phyloP scores from a whole-genome alignment of 2,797 vertebrate species.

The Ambastaia sidthimunki region DNA sequence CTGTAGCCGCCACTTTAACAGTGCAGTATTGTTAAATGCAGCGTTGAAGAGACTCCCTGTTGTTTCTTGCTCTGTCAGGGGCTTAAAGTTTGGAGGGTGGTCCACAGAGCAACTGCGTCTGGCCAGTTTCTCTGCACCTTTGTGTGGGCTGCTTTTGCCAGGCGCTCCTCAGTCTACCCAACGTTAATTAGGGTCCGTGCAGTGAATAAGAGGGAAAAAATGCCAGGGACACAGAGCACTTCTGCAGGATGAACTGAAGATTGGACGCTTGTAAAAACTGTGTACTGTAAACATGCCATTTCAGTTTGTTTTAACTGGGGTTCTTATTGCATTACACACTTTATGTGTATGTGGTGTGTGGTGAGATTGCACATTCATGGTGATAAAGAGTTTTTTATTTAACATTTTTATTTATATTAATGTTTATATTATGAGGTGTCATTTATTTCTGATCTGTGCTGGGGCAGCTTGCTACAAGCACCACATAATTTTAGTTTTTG shows the following conservation, averaged over 20 bases:
- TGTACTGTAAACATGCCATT: conserved; percentile 66
- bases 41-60: conserved; percentile 49
- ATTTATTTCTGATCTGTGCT: background rate
- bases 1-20: conserved; percentile 45
- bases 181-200: conserved; percentile 52
- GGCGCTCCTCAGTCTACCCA: conserved; percentile 54
- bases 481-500: background rate
- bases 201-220: conserved; percentile 47
- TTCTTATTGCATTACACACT: background rate
- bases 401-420: background rate
- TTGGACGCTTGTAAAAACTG: conserved; percentile 58
- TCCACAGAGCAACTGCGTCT: conserved; percentile 59
- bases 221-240: conserved; percentile 42
- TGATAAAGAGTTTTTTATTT: background rate
- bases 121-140: conserved; percentile 59
- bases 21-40: conserved; percentile 53
- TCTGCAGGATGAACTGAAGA: conserved; percentile 59
- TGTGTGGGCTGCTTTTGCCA: conserved; percentile 62
- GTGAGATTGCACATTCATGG: background rate
- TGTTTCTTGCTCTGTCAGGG: conserved; percentile 60
- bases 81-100: conserved; percentile 55
- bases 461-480: background rate
- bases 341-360: background rate
- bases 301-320: conserved; percentile 52
- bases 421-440: background rate